A percentile compares a stretch with the other conserved stretches of the same genome.
Conservation (phyloP, 2,113 vertebrate species). For the Plotosus lineatus region DNA sequence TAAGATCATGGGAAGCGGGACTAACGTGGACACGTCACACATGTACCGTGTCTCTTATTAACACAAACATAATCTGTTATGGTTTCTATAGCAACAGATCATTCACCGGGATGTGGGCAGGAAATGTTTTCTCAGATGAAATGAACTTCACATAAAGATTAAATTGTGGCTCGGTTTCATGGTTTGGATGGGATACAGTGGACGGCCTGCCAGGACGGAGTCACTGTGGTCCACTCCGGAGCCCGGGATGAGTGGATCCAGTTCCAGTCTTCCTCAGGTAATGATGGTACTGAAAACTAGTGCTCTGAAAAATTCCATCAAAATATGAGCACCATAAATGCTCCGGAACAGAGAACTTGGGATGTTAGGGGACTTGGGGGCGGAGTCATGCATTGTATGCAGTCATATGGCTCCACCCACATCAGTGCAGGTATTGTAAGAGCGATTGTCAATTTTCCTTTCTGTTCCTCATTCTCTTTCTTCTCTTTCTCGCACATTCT, state of each 20-base stretch:
- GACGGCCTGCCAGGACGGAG: not conserved
- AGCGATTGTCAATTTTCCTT: too few species aligned
- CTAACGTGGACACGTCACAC: too few species aligned
- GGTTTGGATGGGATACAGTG: not conserved
- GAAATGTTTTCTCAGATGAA: too few species aligned
- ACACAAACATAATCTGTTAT: too few species aligned
- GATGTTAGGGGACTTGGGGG: not conserved
- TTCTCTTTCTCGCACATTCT: too few species aligned
- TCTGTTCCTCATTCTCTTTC: too few species aligned
- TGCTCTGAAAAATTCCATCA: not conserved
- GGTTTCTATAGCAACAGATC: too few species aligned
- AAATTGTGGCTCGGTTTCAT: not conserved
- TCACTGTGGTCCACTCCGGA: not conserved
- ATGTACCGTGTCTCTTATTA: too few species aligned
- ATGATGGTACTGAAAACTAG: not conserved
- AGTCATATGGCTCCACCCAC: not conserved
- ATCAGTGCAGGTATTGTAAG: not conserved
- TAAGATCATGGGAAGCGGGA: too few species aligned
- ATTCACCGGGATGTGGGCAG: too few species aligned
- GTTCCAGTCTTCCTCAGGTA: not conserved
- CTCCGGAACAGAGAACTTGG: not conserved
- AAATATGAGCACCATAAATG: not conserved
- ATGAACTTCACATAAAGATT: not conserved
- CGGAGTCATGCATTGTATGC: not conserved
- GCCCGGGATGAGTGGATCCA: not conserved